Percentiles rank a stretch among this genome's conserved stretches.
Evolutionary conservation across 2,888 invertebrate genomes (phyloP).

Genomic region (Coleophora flavipennella): DNA sequence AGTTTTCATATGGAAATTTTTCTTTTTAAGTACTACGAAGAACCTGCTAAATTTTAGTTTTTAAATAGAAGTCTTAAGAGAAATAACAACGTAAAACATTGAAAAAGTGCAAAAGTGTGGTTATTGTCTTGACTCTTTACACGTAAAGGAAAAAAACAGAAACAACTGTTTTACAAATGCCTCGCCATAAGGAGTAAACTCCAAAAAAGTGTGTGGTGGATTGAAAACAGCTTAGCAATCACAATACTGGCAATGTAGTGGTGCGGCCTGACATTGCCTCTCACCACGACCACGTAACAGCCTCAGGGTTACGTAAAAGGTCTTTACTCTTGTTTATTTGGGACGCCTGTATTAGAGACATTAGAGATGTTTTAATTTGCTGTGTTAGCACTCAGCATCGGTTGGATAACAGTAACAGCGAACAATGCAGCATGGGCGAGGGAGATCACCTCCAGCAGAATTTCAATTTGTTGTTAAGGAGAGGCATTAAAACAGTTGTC

Average conservation of each 20-base stretch:
- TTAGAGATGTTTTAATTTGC: slow-evolving; percentile 57
- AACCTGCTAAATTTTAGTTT: too few relatives aligned
- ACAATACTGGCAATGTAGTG: slow-evolving; percentile 44
- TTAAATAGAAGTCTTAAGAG: too few relatives aligned
- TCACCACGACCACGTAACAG: slow-evolving; percentile 58
- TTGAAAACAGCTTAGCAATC: slow-evolving; percentile 38
- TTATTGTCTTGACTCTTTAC: too few relatives aligned
- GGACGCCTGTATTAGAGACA: slow-evolving; percentile 42
- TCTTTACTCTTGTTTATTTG: slow-evolving; percentile 69
- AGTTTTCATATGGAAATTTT: too few relatives aligned
- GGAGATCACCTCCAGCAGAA: slow-evolving; percentile 31
- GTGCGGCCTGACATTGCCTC: slow-evolving; percentile 67
- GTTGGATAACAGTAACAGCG: slow-evolving; percentile 44
- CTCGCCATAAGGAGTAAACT: too few relatives aligned
- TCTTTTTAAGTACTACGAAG: too few relatives aligned
- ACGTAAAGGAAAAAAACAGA: too few relatives aligned
- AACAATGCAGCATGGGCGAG: slow-evolving; percentile 20
- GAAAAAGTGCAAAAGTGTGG: too few relatives aligned
- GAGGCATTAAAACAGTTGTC: too few relatives aligned
- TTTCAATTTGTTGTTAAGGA: slow-evolving; percentile 43
- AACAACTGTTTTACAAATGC: too few relatives aligned
- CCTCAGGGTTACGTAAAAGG: slow-evolving; percentile 56
- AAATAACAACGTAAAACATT: too few relatives aligned
- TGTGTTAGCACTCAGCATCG: slow-evolving; percentile 46
- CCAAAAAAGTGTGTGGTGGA: slow-evolving; percentile 28